A percentile compares a stretch with the other conserved stretches of the same genome.
Conservation (phyloP, 2,113 vertebrate genomes). For the Daubentonia madagascariensis region DNA sequence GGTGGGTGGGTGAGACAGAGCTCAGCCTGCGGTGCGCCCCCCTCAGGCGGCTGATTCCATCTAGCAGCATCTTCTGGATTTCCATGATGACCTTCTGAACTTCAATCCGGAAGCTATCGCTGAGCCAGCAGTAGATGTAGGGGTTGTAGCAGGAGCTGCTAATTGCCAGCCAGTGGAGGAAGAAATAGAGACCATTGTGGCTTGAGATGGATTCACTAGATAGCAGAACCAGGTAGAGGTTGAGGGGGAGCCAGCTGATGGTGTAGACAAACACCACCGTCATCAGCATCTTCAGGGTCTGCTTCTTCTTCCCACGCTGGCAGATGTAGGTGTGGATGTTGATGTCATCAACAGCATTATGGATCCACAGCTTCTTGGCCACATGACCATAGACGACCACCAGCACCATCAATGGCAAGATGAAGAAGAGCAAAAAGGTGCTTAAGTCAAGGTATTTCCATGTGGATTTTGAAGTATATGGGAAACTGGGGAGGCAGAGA, state of each 20-base stretch:
- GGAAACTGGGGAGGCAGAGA: slow-evolving; percentile 86
- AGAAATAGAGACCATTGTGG: slow-evolving; percentile 84
- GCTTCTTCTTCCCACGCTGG: slow-evolving; percentile 85
- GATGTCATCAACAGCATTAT: slow-evolving; percentile 85
- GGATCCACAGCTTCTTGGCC: slow-evolving; percentile 88
- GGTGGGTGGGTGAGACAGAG: slow-evolving; percentile 41
- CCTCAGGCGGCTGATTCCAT: slow-evolving; percentile 62
- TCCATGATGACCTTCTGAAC: slow-evolving; percentile 66
- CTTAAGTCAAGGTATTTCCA: slow-evolving; percentile 88
- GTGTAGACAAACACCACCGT: slow-evolving; percentile 85
- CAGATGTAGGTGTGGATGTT: slow-evolving; percentile 86
- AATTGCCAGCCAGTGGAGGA: slow-evolving; percentile 88
- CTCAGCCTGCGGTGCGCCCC: slow-evolving; percentile 52
- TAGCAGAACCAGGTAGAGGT: slow-evolving; percentile 85
- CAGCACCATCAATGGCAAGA: slow-evolving; percentile 85
- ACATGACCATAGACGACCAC: slow-evolving; percentile 82
- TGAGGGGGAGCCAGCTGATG: slow-evolving; percentile 87
- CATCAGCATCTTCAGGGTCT: slow-evolving; percentile 88
- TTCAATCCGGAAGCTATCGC: slow-evolving; percentile 82
- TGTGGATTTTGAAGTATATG: slow-evolving; percentile 84
- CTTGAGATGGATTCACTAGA: slow-evolving; percentile 85
- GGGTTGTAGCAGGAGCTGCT: slow-evolving; percentile 89
- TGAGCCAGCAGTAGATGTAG: slow-evolving; percentile 89
- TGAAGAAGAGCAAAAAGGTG: slow-evolving; percentile 87
- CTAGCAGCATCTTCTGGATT: slow-evolving; percentile 71